Conservation (phyloP, 2,888 invertebrate species). For the Iphiclides podalirius region DNA sequence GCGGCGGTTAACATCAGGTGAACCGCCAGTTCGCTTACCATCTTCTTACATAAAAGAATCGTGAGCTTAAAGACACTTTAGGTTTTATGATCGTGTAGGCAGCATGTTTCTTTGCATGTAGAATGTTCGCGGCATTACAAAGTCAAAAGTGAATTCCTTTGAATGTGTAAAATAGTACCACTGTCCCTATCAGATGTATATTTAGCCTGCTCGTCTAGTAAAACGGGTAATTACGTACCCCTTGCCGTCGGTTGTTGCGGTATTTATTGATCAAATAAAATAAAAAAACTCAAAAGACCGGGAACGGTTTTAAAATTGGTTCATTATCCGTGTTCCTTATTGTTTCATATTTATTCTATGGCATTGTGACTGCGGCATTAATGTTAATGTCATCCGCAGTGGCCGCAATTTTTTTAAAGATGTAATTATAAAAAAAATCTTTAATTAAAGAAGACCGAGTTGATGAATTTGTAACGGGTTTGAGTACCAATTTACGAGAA, state of each 20-base stretch:
- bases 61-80: no score
- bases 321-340: slow-evolving; percentile 22
- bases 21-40: not conserved
- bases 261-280: slow-evolving; percentile 16
- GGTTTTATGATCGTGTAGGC: no score
- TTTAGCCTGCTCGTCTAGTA: slow-evolving; percentile 20
- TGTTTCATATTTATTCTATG: slow-evolving; percentile 15
- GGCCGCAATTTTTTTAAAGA: not conserved
- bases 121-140: slow-evolving; percentile 18
- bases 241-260: no score
- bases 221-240: slow-evolving; percentile 18
- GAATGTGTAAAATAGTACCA: slow-evolving; percentile 19
- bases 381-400: not conserved
- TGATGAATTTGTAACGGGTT: not conserved
- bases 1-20: no score
- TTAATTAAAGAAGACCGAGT: not conserved
- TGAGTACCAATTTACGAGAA: no score
- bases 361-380: slow-evolving; percentile 11
- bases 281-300: slow-evolving; percentile 13
- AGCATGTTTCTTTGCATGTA: slow-evolving; percentile 18
- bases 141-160: slow-evolving; percentile 19
- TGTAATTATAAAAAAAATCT: slow-evolving; percentile 1
- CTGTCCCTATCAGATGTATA: slow-evolving; percentile 9
- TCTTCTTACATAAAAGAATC: no score
- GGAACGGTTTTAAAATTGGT: slow-evolving; percentile 21